Percentiles rank a stretch among this genome's conserved stretches.
Conservation (phyloP, 1,140 invertebrate genomes). For the Orussus abietinus region DNA sequence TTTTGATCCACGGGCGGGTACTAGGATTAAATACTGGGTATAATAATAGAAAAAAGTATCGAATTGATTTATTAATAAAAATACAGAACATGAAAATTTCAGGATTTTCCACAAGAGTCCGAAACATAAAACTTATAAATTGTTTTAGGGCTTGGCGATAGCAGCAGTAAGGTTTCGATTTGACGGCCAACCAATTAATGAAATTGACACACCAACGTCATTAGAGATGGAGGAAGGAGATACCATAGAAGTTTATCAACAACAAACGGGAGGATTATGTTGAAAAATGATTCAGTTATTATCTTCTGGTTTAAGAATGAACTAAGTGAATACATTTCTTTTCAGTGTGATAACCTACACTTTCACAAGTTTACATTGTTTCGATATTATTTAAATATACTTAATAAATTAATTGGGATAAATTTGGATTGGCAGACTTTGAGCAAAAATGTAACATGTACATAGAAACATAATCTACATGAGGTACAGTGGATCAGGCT, state of each 20-base stretch:
- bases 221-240: slow-evolving; percentile 94
- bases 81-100: slow-evolving; percentile 1
- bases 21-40: too few species aligned
- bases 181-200: slow-evolving; percentile 92
- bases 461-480: too few species aligned
- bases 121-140: too few species aligned
- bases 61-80: neutral
- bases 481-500: too few species aligned
- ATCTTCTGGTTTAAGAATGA: slow-evolving; percentile 24
- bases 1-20: too few species aligned
- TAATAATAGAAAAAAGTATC: too few species aligned
- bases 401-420: neutral
- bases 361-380: neutral
- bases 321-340: slow-evolving; percentile 27
- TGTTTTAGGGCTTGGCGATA: slow-evolving; percentile 70
- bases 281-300: slow-evolving; percentile 22
- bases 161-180: slow-evolving; percentile 88
- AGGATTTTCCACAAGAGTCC: too few species aligned
- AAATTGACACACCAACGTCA: slow-evolving; percentile 83
- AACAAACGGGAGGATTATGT: slow-evolving; percentile 77
- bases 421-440: neutral
- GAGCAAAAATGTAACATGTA: too few species aligned
- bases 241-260: slow-evolving; percentile 93
- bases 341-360: slow-evolving; percentile 14
- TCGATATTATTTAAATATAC: neutral